A percentile compares a stretch with the other conserved stretches of the same genome.
Conservation (phyloP, 2,113 vertebrate species). For the Tylochromis polylepis region DNA sequence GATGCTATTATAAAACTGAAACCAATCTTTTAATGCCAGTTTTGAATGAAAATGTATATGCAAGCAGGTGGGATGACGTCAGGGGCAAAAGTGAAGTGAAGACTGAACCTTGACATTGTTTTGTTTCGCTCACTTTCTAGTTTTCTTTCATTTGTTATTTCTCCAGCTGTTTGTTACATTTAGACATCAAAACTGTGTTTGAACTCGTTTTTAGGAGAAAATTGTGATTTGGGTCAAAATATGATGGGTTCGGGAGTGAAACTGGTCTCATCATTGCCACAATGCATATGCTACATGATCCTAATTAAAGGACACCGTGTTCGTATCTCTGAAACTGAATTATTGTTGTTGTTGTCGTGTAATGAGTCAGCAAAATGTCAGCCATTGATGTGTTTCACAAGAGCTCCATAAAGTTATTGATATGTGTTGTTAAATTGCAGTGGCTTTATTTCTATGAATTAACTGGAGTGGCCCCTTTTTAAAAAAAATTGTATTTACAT, state of each 20-base stretch:
- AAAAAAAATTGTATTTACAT: neutral
- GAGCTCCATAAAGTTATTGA: neutral
- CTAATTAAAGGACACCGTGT: neutral
- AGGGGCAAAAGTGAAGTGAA: neutral
- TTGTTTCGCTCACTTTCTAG: fast-evolving
- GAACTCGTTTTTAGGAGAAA: fast-evolving
- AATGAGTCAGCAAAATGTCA: fast-evolving
- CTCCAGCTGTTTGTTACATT: fast-evolving
- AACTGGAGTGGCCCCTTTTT: fast-evolving
- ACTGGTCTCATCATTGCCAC: neutral
- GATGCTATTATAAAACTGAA: fast-evolving
- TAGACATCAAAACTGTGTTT: fast-evolving
- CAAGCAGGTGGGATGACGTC: fast-evolving
- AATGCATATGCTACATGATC: neutral
- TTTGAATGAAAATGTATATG: neutral
- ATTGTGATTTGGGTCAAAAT: neutral
- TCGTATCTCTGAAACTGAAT: neutral
- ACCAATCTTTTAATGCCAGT: neutral
- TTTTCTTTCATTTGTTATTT: neutral
- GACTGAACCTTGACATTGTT: neutral
- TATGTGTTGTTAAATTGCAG: neutral
- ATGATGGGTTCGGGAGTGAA: neutral
- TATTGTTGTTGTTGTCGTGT: fast-evolving
- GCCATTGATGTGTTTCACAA: neutral
- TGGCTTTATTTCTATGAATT: neutral